Percentiles rank a stretch among this genome's conserved stretches.
These are phyloP conservation scores for Callocephalon fimbriatum DNA, from an alignment of 2,113 vertebrate genomes.

Conservation along the genomic window DNA sequence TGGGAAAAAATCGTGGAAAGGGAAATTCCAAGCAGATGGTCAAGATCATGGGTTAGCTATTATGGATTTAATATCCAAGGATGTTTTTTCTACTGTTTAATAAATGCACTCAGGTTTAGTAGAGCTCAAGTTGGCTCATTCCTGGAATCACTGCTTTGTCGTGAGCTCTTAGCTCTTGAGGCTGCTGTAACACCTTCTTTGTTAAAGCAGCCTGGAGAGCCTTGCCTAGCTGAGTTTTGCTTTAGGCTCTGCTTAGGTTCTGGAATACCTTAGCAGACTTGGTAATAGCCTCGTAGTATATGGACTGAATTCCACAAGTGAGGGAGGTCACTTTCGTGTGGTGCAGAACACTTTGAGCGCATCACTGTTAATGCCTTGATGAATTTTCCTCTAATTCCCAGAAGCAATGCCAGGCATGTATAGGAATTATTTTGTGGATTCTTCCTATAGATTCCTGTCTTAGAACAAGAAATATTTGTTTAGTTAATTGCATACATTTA, in stretches of 20 bases:
- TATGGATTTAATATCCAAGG: background rate
- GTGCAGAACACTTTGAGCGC: background rate
- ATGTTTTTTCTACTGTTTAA: background rate
- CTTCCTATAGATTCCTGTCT: background rate
- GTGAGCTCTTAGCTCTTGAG: background rate
- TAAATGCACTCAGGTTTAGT: background rate
- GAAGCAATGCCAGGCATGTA: background rate
- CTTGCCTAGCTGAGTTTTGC: background rate
- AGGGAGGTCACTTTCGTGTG: background rate
- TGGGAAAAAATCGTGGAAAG: background rate
- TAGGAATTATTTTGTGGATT: background rate
- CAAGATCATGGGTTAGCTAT: background rate
- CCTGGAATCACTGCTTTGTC: background rate
- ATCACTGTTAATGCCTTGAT: background rate
- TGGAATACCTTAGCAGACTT: background rate
- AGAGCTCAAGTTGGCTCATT: background rate
- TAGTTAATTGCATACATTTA: background rate
- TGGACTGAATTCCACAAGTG: background rate
- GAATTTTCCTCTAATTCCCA: background rate
- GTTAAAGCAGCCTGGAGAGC: background rate
- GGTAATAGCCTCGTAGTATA: rapidly evolving
- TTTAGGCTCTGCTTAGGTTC: rapidly evolving
- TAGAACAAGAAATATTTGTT: background rate
- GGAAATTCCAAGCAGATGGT: background rate
- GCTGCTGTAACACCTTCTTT: background rate